Base-by-base conservation (phyloP, 2,888 invertebrate species). In the Adineta ricciae region DNA sequence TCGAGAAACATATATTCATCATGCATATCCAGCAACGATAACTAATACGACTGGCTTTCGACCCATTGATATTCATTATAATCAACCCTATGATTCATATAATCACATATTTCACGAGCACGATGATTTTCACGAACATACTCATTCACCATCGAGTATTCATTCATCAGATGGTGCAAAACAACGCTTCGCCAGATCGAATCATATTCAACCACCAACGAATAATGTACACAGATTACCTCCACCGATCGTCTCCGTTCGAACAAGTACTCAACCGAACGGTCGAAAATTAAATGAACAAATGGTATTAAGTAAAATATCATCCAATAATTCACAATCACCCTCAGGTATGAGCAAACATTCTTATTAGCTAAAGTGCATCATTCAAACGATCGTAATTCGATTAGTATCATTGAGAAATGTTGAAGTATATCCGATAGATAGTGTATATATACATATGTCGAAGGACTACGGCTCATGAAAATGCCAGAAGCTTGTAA, bases 1-100 rank as follows among this genome's bases (percentile, higher is more conserved):
- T 19, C 64, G 19, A 16, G 64, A 64, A 16, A 8, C 32, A 64
- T 78, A 11, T 41, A 78, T 78, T 78, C 78, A 78, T 41, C 41
- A 78, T 78, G 78, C 78, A 24, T 41, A 78, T 78, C 78, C 78
- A 9, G 78, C 78, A 78, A 78, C 78, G 41, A 78, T 78, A 38
- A 78, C 38, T 24, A 78, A 38, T 41, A n/a, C 78, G 41, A 21
- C 78, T 19, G 41, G 78, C n/a, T 78, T 78, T 41, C 38, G 78
- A 78, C 78, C 78, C 24, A 78, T 78, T 3, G 36, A 78, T 41
- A n/a, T n/a, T n/a, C 21, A 78, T 41, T 78, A 78, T 41, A 78
- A 78, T 41, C 78, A 78, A 38, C 78, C 38, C 24, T 41, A 8
- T 16, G 38, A 78, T 41, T 0, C 1, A 9, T 41, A 41, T 24